Evolutionary conservation across 2,113 vertebrate genomes (phyloP).

Genomic region (Mesembrinibis cayennensis): DNA sequence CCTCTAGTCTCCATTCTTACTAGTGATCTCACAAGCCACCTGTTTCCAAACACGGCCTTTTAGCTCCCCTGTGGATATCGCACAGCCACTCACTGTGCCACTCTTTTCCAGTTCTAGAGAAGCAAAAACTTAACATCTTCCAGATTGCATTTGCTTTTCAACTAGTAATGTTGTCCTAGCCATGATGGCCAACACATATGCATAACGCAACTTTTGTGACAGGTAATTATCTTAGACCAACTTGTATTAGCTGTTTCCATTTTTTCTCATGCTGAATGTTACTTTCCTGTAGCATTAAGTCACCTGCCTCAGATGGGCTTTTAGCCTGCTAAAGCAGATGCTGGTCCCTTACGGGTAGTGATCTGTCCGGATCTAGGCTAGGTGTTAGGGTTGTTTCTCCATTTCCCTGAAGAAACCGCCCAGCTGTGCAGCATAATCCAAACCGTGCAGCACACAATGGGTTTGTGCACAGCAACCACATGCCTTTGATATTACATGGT

Average conservation of each 20-base stretch:
- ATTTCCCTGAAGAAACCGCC: not conserved
- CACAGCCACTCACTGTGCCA: not conserved
- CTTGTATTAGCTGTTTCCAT: not conserved
- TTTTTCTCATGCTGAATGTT: not conserved
- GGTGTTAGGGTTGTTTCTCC: not conserved
- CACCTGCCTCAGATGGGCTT: not conserved
- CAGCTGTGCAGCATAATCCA: rapidly evolving
- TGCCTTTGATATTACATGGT: rapidly evolving
- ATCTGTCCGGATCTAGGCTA: not conserved
- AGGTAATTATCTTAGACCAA: not conserved
- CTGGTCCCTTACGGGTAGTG: not conserved
- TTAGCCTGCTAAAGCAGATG: not conserved
- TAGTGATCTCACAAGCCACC: not conserved
- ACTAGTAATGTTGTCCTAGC: not conserved
- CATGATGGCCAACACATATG: not conserved
- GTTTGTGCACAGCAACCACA: not conserved
- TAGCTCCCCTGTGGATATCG: not conserved
- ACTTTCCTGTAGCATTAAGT: not conserved
- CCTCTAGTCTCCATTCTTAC: not conserved
- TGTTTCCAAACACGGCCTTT: not conserved
- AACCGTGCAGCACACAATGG: not conserved
- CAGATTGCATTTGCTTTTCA: not conserved
- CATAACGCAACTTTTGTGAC: not conserved
- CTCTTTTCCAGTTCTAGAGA: not conserved
- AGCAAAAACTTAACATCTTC: not conserved